Base-by-base conservation (phyloP, 2,113 vertebrate species). In the Chiloscyllium plagiosum region DNA sequence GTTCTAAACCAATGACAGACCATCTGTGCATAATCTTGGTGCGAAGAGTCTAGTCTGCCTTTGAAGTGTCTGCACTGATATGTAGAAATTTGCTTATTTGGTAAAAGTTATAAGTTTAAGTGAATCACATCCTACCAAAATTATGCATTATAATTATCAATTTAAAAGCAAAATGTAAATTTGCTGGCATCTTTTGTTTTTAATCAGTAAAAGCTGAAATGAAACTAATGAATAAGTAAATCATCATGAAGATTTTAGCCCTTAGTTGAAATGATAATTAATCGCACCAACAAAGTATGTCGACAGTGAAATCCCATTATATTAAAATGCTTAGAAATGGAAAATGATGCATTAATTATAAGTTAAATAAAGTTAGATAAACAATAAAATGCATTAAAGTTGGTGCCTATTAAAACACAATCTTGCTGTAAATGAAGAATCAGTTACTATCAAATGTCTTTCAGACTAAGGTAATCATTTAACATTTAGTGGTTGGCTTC, bases 311-410 rank as follows among this genome's bases (percentile, higher is more conserved):
- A 94, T 94, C 42, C 10, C 69, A 72, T 95, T 95, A 17, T 42
- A 95, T 95, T 26, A 15, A 95, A 95, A 72, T 47, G n/a, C 29
- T 20, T 65, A 95, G 56, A 80, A 95, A 68, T 1, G 22, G 56
- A 37, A 20, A 95, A 95, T 24, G 20, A 42, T 42, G 29, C 17
- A 24, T 68, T 95, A 22, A 70, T 50, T 68, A 95, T 24, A 70
- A 83, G 65, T 95, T n/a, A 65, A 56, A 83, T 76, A 56, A 37
- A 78, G 22, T 29, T 80, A 95, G 65, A 66, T 61, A 95, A 80
- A 85, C 86, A 95, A 96, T 95, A 94, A 89, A 69, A 69, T 89
- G 94, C 94, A 87, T 96, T 96, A 95, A 83, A 90, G 87, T 90
- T 33, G n/a, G 56, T 96, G 80, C 72, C 94, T 80, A 96, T 96